These are phyloP conservation scores for Beaufortia kweichowensis DNA, from an alignment of 2,113 vertebrate species.

Conservation along the genomic window DNA sequence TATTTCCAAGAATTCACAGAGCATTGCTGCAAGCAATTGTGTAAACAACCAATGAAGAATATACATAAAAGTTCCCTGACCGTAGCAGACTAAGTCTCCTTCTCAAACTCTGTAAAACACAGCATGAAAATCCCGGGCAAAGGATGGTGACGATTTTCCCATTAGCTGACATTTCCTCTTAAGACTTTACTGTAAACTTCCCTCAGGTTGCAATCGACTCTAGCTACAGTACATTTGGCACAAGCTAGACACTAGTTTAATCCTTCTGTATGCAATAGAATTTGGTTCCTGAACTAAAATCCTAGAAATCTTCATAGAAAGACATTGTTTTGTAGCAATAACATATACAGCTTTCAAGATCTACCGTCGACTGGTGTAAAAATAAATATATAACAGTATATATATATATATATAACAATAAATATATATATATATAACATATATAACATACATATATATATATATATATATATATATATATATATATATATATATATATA, in stretches of 20 bases:
- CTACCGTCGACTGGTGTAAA: too few relatives aligned
- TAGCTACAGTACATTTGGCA: not conserved
- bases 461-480: too few relatives aligned
- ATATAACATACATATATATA: too few relatives aligned
- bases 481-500: too few relatives aligned
- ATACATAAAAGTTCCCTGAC: conserved; percentile 25
- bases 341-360: too few relatives aligned
- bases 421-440: too few relatives aligned
- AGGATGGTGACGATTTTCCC: conserved; percentile 24
- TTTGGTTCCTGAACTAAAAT: not conserved
- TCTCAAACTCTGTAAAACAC: conserved; percentile 21
- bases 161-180: conserved; percentile 41
- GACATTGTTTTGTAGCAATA: too few relatives aligned
- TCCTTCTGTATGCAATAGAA: not conserved
- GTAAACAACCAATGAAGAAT: conserved; percentile 7
- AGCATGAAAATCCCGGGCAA: conserved; percentile 4
- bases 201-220: not conserved
- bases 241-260: not conserved
- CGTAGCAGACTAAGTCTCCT: not conserved
- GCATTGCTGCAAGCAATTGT: conserved; percentile 9
- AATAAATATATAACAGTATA: too few relatives aligned
- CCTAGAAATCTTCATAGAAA: not conserved
- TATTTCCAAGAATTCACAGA: not conserved
- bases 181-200: conserved; percentile 13
- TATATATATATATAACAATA: too few relatives aligned